Evolutionary conservation across 2,797 vertebrate species (phyloP).

Genomic region (Hafferia zeledoni): DNA sequence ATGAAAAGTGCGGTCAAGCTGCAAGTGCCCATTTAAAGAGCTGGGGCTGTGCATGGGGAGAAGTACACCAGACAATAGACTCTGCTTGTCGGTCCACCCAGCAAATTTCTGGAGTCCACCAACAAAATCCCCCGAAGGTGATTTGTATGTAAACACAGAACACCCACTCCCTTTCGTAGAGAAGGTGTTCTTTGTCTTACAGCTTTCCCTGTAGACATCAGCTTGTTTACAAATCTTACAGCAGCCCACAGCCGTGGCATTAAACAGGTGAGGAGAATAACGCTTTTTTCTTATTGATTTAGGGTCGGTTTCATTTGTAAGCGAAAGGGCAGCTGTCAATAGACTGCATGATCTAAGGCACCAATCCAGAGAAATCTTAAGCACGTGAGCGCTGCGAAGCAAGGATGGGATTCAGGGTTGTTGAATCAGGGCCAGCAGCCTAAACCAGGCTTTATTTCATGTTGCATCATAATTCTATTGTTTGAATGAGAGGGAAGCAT

Average conservation of each 20-base stretch:
- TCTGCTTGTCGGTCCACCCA: not conserved
- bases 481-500: not conserved
- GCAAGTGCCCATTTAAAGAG: not conserved
- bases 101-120: not conserved
- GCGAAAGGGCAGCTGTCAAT: slow-evolving; percentile 67
- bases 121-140: not conserved
- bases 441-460: slow-evolving; percentile 38
- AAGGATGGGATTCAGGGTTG: not conserved
- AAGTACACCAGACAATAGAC: not conserved
- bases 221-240: slow-evolving; percentile 44
- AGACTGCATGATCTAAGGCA: slow-evolving; percentile 37
- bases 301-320: slow-evolving; percentile 62
- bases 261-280: slow-evolving; percentile 59
- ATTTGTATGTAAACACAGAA: not conserved
- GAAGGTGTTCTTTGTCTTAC: slow-evolving; percentile 34
- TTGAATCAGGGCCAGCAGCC: slow-evolving; percentile 22
- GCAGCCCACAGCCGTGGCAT: not conserved
- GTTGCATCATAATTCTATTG: slow-evolving; percentile 4
- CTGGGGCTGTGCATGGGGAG: not conserved
- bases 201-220: slow-evolving; percentile 15
- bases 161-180: not conserved
- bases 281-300: slow-evolving; percentile 55
- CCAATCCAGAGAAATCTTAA: slow-evolving; percentile 22
- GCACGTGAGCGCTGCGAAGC: not conserved
- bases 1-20: not conserved